phyloP scores from a whole-genome alignment of 2,888 invertebrate genomes.

The Sarcophaga subvicina region DNA sequence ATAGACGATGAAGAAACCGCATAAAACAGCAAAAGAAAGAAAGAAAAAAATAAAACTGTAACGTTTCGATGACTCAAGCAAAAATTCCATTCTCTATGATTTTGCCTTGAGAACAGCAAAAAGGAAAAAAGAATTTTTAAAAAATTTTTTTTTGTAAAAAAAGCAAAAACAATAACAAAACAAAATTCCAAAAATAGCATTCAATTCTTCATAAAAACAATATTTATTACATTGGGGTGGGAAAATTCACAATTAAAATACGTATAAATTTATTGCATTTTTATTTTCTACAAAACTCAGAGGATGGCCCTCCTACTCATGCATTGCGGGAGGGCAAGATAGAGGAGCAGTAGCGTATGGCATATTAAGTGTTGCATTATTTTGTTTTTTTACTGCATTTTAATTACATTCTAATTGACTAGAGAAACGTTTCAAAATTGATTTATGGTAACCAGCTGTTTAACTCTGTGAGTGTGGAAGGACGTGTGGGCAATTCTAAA shows the following conservation, averaged over 20 bases:
- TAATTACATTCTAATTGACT: not conserved
- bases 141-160: not conserved
- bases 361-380: too few relatives aligned
- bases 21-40: not conserved
- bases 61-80: slow-evolving; percentile 46
- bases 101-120: not conserved
- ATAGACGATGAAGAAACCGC: slow-evolving; percentile 5
- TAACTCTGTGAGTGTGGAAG: slow-evolving; percentile 4
- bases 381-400: not conserved
- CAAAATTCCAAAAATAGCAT: slow-evolving; percentile 2
- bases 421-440: not conserved
- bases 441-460: not conserved
- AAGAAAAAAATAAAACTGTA: slow-evolving; percentile 40
- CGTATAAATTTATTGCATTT: too few relatives aligned
- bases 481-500: slow-evolving; percentile 51
- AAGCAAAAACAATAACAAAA: slow-evolving; percentile 8
- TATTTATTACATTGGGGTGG: slow-evolving; percentile 10
- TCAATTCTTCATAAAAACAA: slow-evolving; percentile 47
- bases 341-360: too few relatives aligned
- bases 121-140: not conserved
- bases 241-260: not conserved
- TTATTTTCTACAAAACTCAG: slow-evolving; percentile 13
- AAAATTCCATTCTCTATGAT: slow-evolving; percentile 55
- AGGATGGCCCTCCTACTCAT: not conserved
- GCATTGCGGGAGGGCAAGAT: too few relatives aligned